Evolutionary conservation across 2,113 vertebrate genomes (phyloP), one percentile per base, ranked within the genome.

Genomic region (Callospermophilus lateralis): DNA sequence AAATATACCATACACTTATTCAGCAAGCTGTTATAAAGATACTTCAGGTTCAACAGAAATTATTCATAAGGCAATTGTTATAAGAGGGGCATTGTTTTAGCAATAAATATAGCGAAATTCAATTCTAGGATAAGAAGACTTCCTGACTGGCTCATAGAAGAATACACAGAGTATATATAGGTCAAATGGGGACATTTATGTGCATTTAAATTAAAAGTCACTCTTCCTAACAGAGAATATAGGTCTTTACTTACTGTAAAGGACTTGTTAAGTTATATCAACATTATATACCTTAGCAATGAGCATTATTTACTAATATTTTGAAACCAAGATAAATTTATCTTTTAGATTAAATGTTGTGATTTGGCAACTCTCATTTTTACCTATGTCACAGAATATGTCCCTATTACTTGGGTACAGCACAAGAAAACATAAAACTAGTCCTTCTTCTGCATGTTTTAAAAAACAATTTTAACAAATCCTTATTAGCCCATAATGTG

Each of bases 401-500:
- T 81, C 28, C 13, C 1, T n/a, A 19, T 85, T 89, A 85, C 63
- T n/a, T 73, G 45, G 11, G 55, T 11, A 55, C 3, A 30, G 2
- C 12, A 88, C 30, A 85, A 90, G 83, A 95, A 96, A 95, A 86
- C 30, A 80, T 9, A 68, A 70, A 84, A 67, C n/a, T 74, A n/a
- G 5, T 16, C 17, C 1, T 34, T 58, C 6, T 19, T 78, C 89
- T 67, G 39, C 87, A 37, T 17, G 73, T 77, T 74, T 92, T 28
- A 22, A 37, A 87, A 77, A 68, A 73, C 26, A 84, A 79, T 45
- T 39, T 9, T 90, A 93, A 77, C 26, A 72, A 89, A 92, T 92
- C 17, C 55, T 96, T 81, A 80, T 78, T 83, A 48, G 13, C 20
- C 37, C 30, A 30, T 58, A 94, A 76, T 30, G 90, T 65, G 55